Conservation (phyloP, 2,113 vertebrate genomes). For the Cephalopterus ornatus region DNA sequence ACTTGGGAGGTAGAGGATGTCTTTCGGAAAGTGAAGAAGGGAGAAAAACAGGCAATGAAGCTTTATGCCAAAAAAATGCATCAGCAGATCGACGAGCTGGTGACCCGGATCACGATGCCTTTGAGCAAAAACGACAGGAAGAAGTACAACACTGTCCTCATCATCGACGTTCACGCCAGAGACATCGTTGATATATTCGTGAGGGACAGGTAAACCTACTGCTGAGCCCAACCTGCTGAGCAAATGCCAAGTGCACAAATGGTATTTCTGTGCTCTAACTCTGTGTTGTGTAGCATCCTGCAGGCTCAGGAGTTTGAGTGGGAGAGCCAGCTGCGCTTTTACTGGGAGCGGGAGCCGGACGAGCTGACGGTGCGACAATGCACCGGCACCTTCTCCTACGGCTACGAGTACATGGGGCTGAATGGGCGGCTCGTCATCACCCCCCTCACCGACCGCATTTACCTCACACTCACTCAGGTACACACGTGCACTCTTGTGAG, state of each 20-base stretch:
- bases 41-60: conserved; percentile 89
- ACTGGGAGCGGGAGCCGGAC: conserved; percentile 85
- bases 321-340: conserved; percentile 96
- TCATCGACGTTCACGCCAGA: conserved; percentile 94
- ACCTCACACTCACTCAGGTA: conserved; percentile 96
- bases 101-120: conserved; percentile 81
- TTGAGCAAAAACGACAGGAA: conserved; percentile 87
- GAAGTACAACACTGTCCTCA: conserved; percentile 93
- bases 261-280: too few relatives aligned
- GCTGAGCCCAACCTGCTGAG: background rate
- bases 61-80: conserved; percentile 88
- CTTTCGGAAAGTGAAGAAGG: conserved; percentile 80
- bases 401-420: conserved; percentile 98
- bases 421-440: conserved; percentile 96
- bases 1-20: conserved; percentile 96
- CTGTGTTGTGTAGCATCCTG: conserved; percentile 77
- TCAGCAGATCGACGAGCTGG: conserved; percentile 87
- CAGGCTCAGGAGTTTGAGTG: conserved; percentile 92
- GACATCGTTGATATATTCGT: conserved; percentile 93
- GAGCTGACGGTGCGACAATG: conserved; percentile 88
- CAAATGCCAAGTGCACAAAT: accelerated
- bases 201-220: conserved; percentile 76
- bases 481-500: accelerated
- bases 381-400: conserved; percentile 88
- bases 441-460: conserved; percentile 93